Percentiles rank a stretch among this genome's conserved stretches.
Conservation (phyloP, 2,888 invertebrate species). For the Cataglyphis rosenhaueri region DNA sequence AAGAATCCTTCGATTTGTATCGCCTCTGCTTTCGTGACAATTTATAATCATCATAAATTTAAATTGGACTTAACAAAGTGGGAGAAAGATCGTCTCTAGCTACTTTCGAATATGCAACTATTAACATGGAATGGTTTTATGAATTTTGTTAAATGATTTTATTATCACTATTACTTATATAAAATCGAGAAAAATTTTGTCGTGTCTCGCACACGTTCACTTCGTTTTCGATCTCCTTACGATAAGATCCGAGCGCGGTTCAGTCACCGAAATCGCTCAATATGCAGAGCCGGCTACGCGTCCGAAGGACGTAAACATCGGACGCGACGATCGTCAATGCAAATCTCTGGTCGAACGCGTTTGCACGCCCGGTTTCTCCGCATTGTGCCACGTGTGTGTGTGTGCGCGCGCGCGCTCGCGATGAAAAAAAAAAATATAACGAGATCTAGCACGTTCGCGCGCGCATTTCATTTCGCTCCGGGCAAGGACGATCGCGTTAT, state of each 20-base stretch:
- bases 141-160: not conserved
- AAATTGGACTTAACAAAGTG: not conserved
- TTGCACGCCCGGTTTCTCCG: slow-evolving; percentile 9
- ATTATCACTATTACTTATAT: not conserved
- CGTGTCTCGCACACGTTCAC: not conserved
- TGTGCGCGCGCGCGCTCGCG: not conserved
- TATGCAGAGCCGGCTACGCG: not conserved
- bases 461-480: slow-evolving; percentile 44
- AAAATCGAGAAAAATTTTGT: not conserved
- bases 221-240: not conserved
- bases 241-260: not conserved
- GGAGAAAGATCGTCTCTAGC: not conserved
- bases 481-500: slow-evolving; percentile 62
- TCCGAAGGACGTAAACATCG: slow-evolving; percentile 7
- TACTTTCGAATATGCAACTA: not conserved
- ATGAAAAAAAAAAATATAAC: slow-evolving; percentile 33
- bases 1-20: slow-evolving; percentile 59
- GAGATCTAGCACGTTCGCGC: slow-evolving; percentile 23
- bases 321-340: slow-evolving; percentile 19
- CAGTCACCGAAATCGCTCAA: slow-evolving; percentile 7
- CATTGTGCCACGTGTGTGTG: not conserved
- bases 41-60: not conserved
- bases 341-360: slow-evolving; percentile 20
- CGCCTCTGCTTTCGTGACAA: slow-evolving; percentile 8
- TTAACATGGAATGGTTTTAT: not conserved